Percentiles rank a stretch among this genome's conserved stretches.
Conservation (phyloP, 2,888 invertebrate genomes). For the Spodoptera exigua region DNA sequence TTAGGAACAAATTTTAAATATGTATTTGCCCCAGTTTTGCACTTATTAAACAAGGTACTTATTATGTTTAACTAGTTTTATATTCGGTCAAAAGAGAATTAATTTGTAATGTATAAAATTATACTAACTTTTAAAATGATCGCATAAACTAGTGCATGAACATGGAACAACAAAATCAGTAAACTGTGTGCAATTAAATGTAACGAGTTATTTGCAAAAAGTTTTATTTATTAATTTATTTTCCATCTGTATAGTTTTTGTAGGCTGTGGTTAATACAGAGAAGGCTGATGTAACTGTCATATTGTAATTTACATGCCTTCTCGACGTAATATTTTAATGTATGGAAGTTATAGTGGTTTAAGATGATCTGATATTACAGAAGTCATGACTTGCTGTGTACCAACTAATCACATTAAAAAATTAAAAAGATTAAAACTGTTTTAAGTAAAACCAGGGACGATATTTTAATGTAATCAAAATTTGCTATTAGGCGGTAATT, state of each 20-base stretch:
- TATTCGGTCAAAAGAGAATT: constrained; percentile 1
- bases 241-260: constrained; percentile 33
- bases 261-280: constrained; percentile 55
- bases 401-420: constrained; percentile 6
- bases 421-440: no score
- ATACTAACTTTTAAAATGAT: constrained; percentile 4
- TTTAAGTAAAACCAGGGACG: no score
- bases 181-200: constrained; percentile 20
- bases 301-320: constrained; percentile 39
- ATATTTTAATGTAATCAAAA: no score
- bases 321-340: constrained; percentile 36
- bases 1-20: no score
- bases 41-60: constrained; percentile 5
- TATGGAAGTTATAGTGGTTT: constrained; percentile 38
- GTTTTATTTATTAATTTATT: constrained; percentile 45
- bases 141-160: not conserved
- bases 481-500: not conserved
- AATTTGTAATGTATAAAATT: constrained; percentile 20
- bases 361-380: constrained; percentile 51
- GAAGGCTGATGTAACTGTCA: constrained; percentile 53
- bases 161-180: constrained; percentile 7
- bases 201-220: constrained; percentile 31
- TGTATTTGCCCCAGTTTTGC: constrained; percentile 18
- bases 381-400: constrained; percentile 39
- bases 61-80: no score